Base-by-base conservation (phyloP, 1,140 invertebrate species). In the Drosophila ironensis region DNA sequence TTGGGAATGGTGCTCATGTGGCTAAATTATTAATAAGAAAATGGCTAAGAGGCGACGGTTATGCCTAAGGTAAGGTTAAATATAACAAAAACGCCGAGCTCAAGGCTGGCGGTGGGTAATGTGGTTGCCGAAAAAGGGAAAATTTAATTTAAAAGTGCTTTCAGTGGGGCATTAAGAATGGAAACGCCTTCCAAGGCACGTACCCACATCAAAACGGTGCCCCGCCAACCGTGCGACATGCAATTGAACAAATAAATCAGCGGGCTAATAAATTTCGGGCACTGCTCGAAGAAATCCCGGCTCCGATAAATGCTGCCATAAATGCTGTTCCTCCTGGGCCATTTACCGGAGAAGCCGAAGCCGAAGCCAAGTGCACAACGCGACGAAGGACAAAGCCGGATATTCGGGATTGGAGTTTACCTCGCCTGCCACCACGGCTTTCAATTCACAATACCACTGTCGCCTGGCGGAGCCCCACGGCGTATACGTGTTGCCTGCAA, bases 161-260 rank as follows among this genome's bases (percentile, higher is more conserved):
- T 17, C n/a, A 19, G 19, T 28, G 11, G 2, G n/a, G 5, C 37
- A 33, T 60, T 76, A 52, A 48, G 35, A 54, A 33, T 68, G 48
- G 45, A 45, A 54, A 33, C 52, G 46, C 41, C 54, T 28, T 35
- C 1, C 38, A 33, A 7, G 48, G 48, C 44, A 76, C 59, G 70
- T 72, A 70, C 45, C 46, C 53, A 14, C 30, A 41, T 44, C 35
- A 45, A 46, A 30, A 11, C 38, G 33, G 30, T 33, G 40, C 44
- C 61, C 37, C 12, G 11, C 35, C 52, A 25, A 25, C 38, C 63
- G 14, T 52, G 25, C 67, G 33, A 54, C 68, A 60, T 64, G 56
- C 77, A 84, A 77, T 84, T 77, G 61, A 63, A 77, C 68, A 77
- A 84, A 77, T 72, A 82, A 82, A 77, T 82, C 78, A 72, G 53